Percentiles rank a stretch among this genome's conserved stretches.
These are phyloP conservation scores for Chaetura pelagica DNA, from an alignment of 2,113 vertebrate genomes.

Conservation along the genomic window DNA sequence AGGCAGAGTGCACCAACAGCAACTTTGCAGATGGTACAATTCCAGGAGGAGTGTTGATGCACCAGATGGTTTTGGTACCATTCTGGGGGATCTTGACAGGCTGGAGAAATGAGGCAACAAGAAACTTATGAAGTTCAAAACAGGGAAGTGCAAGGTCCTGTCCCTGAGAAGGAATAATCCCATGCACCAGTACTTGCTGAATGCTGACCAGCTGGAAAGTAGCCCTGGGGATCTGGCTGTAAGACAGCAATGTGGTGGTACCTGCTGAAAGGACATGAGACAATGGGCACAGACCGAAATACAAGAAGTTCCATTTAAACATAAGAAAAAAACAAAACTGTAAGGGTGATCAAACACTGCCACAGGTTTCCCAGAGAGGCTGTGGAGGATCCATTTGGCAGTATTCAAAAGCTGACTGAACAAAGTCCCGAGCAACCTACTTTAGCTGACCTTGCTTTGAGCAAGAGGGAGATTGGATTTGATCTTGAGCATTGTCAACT, in stretches of 20 bases:
- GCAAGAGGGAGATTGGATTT: fast-evolving
- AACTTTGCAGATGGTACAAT: not conserved
- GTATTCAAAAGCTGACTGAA: not conserved
- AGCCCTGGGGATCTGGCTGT: not conserved
- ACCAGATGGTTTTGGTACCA: not conserved
- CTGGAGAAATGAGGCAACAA: not conserved
- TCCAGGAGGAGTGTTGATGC: not conserved
- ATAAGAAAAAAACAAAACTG: not conserved
- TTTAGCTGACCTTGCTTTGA: not conserved
- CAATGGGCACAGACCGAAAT: not conserved
- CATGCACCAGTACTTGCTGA: not conserved
- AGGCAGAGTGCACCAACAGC: not conserved
- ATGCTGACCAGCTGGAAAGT: not conserved
- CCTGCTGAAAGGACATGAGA: not conserved
- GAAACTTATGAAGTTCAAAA: not conserved
- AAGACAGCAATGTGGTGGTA: not conserved
- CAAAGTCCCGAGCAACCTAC: not conserved
- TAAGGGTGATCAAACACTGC: not conserved
- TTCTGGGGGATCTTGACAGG: not conserved
- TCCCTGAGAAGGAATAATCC: not conserved
- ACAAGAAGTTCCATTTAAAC: not conserved
- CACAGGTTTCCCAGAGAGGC: not conserved
- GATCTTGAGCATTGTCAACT: not conserved
- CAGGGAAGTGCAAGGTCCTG: not conserved
- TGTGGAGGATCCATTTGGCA: not conserved